These are phyloP conservation scores for Odocoileus virginianus DNA, from an alignment of 2,113 vertebrate species.

Conservation along the genomic window DNA sequence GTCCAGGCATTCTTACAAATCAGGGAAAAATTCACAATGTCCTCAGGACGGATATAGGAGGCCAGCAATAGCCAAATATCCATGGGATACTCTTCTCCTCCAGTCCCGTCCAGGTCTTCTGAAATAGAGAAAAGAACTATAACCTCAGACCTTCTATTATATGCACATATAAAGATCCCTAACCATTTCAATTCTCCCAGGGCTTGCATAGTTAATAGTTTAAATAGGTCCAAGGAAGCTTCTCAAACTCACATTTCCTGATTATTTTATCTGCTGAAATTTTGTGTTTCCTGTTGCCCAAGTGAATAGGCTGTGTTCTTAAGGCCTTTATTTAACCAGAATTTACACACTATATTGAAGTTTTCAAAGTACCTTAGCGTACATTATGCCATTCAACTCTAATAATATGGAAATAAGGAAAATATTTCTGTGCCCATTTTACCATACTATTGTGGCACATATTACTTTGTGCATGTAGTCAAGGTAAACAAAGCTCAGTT, in stretches of 20 bases:
- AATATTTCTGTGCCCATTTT: not conserved
- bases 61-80: slow-evolving; percentile 96
- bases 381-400: not conserved
- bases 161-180: not conserved
- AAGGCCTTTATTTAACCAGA: not conserved
- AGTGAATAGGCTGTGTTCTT: not conserved
- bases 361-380: not conserved
- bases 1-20: slow-evolving; percentile 97
- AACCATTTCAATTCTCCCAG: not conserved
- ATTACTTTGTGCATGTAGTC: not conserved
- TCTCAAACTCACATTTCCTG: not conserved
- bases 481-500: not conserved
- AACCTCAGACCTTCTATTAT: not conserved
- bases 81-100: slow-evolving; percentile 91
- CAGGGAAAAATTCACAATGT: slow-evolving; percentile 93
- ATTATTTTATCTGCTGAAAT: not conserved
- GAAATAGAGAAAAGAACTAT: slow-evolving; percentile 45
- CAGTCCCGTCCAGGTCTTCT: slow-evolving; percentile 84
- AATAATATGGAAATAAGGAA: slow-evolving; percentile 3
- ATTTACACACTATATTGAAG: not conserved
- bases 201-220: not conserved
- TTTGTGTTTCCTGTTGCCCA: not conserved
- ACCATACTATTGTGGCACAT: not conserved
- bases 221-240: not conserved
- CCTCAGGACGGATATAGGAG: slow-evolving; percentile 96